phyloP scores from a whole-genome alignment of 2,888 invertebrate species.

The Meandrusa payeni region DNA sequence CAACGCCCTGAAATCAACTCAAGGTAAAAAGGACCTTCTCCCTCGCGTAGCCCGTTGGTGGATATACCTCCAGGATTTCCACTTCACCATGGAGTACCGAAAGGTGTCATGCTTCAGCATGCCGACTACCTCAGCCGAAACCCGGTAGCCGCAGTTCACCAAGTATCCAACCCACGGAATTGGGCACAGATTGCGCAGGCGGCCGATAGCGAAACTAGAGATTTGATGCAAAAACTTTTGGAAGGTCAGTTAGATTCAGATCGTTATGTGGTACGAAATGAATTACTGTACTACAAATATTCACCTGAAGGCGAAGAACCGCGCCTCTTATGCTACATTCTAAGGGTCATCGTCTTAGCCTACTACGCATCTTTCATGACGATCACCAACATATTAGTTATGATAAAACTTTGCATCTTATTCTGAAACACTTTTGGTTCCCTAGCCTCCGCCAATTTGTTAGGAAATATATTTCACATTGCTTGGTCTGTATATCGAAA shows the following conservation, averaged over 20 bases:
- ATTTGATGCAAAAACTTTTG: conserved; percentile 7
- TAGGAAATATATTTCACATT: conserved; percentile 16
- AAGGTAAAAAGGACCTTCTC: conserved; percentile 28
- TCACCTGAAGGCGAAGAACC: conserved; percentile 26
- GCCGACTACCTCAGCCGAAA: conserved; percentile 28
- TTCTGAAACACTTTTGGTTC: conserved; percentile 20
- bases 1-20: conserved; percentile 27
- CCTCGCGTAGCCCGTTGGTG: conserved; percentile 30
- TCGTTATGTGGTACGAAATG: conserved; percentile 26
- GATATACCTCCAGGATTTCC: conserved; percentile 29
- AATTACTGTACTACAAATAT: conserved; percentile 26
- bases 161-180: conserved; percentile 23
- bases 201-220: conserved; percentile 23
- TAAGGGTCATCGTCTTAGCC: conserved; percentile 34
- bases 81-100: conserved; percentile 26
- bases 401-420: conserved; percentile 19
- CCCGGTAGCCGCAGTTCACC: conserved; percentile 14
- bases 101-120: conserved; percentile 24
- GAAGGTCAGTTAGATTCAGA: conserved; percentile 26
- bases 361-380: conserved; percentile 32
- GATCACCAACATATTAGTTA: conserved; percentile 14
- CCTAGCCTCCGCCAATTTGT: conserved; percentile 10
- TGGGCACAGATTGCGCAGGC: conserved; percentile 30
- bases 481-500: conserved; percentile 24
- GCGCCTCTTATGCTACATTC: conserved; percentile 28